Evolutionary conservation across 2,888 invertebrate species (phyloP), one percentile per base, ranked within the genome.

Genomic region (Philereme vetulata): DNA sequence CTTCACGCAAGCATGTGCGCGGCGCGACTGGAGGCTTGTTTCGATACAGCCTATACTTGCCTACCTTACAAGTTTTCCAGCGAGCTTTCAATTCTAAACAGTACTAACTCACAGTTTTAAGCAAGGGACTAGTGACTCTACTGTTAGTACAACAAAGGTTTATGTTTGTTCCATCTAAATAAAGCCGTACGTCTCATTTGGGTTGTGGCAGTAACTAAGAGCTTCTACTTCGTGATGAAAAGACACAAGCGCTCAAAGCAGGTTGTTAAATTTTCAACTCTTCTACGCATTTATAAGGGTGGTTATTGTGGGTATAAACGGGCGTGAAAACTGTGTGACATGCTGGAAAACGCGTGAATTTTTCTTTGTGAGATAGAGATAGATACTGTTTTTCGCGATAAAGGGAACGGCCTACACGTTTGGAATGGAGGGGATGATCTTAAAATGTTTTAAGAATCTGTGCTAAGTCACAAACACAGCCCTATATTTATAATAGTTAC

Each of bases 351-450:
- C 80, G 83, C 74, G 80, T 80, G 76, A 86, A 82, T 90, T 90
- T 91, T 91, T 90, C 82, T 81, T 70, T 75, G 90, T 71, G 74
- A 74, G 86, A 92, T 77, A 85, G 90, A 83, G 91, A 92, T 74
- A 68, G 83, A 77, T 88, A 88, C 76, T 84, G 85, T 81, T 90
- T 88, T 86, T 84, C 85, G 69, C 79, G 82, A 86, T 84, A 84
- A 87, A 86, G 87, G 91, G 91, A 78, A 86, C 91, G 80, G 91
- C 91, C 91, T 92, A 91, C 90, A 77, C 71, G 80, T 78, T 76
- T 62, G 63, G 64, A 70, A 71, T 81, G 82, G 91, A 75, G 90
- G 91, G 91, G 90, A 86, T 86, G 84, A 88, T 90, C 90, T 91
- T 88, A 87, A 87, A 86, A 84, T 82, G 77, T 81, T 87, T 80